A percentile compares a stretch with the other conserved stretches of the same genome.
Evolutionary conservation across 2,888 invertebrate genomes (phyloP).

Genomic region (Clivina fossor): DNA sequence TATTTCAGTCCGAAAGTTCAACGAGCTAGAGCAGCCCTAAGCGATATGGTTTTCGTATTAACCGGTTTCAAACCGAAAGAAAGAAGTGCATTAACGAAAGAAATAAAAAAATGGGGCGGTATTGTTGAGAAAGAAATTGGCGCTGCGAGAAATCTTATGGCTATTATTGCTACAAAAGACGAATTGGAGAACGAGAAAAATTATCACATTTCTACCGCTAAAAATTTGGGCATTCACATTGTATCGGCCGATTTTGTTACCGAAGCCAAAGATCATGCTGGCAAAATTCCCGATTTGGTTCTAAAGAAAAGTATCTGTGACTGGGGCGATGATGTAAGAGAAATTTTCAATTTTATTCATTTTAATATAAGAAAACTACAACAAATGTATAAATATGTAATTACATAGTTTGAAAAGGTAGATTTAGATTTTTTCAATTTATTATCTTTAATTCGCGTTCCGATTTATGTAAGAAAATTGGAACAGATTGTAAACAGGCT

Average conservation of each 20-base stretch:
- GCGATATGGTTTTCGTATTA: conserved; percentile 72
- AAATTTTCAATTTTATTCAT: background rate
- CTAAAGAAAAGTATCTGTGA: conserved; percentile 72
- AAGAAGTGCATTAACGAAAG: conserved; percentile 66
- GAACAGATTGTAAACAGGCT: no score
- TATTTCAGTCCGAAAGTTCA: conserved; percentile 64
- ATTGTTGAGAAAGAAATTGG: conserved; percentile 63
- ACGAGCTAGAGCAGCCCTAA: conserved; percentile 68
- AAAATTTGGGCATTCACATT: conserved; percentile 73
- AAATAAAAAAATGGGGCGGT: conserved; percentile 77
- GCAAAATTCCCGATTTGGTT: conserved; percentile 66
- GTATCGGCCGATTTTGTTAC: conserved; percentile 77
- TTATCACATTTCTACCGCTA: conserved; percentile 66
- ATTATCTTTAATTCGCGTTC: no score
- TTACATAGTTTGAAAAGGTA: no score
- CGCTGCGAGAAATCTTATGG: conserved; percentile 67
- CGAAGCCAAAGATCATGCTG: conserved; percentile 62
- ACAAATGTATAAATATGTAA: no score
- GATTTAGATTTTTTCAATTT: no score
- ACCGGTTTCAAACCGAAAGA: conserved; percentile 58
- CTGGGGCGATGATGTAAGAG: conserved; percentile 82
- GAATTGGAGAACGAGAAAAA: conserved; percentile 64
- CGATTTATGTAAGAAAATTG: no score
- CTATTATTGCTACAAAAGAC: conserved; percentile 70
- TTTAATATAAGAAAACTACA: no score